Evolutionary conservation across 2,113 vertebrate species (phyloP).

Genomic region (Rhombomys opimus): DNA sequence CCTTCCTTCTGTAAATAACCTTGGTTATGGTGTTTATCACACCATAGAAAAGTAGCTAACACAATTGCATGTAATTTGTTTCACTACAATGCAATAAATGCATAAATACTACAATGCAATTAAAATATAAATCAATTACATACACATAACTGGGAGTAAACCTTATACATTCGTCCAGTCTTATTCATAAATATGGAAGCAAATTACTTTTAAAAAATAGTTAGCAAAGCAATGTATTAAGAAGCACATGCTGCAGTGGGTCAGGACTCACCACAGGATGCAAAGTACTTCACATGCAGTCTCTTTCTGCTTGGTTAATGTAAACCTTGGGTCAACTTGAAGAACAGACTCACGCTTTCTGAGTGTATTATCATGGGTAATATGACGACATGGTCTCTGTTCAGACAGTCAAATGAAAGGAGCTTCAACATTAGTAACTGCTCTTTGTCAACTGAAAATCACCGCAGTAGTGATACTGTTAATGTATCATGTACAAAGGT

Average conservation of each 20-base stretch:
- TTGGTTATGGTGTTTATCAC: not conserved
- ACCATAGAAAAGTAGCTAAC: not conserved
- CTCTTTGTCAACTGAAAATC: not conserved
- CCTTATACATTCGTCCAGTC: not conserved
- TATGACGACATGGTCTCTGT: not conserved
- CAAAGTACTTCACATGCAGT: not conserved
- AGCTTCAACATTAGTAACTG: not conserved
- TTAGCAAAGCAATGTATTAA: not conserved
- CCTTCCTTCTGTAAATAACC: not conserved
- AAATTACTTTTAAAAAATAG: not conserved
- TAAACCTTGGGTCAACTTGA: not conserved
- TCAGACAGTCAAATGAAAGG: not conserved
- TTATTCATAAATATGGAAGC: not conserved
- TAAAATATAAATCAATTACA: not conserved
- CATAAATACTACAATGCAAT: not conserved
- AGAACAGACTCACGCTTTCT: not conserved
- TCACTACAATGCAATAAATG: not conserved
- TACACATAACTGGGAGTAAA: not conserved
- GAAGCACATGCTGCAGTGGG: not conserved
- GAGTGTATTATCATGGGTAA: not conserved
- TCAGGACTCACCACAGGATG: not conserved
- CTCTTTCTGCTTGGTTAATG: not conserved
- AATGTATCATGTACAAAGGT: not conserved
- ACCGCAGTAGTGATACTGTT: not conserved
- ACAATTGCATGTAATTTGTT: not conserved